Evolutionary conservation across 2,113 vertebrate species (phyloP), one percentile per base, ranked within the genome.

Genomic region (Alectura lathami): DNA sequence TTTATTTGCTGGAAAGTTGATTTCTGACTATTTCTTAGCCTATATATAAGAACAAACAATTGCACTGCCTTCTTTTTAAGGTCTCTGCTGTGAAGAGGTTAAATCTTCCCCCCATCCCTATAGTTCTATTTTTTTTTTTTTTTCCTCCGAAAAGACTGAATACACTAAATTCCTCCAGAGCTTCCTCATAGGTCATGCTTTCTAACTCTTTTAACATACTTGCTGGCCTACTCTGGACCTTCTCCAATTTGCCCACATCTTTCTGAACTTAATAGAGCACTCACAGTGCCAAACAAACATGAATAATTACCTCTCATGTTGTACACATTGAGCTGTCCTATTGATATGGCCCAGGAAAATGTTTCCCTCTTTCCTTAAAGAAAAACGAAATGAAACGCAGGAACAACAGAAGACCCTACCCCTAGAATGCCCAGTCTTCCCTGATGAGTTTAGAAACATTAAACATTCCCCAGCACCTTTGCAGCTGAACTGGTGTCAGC

Each of bases 151-250:
- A 88, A 38, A 90, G 79, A 62, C 63, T 66, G 75, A 88, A 77
- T 60, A 89, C 40, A 48, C 43, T 57, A 34, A 88, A 96, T 91
- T 93, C 90, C 50, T 88, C 30, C 63, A 63, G 24, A 89, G 67
- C 83, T 83, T 96, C 72, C 72, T 88, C 85, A 83, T 20, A 94
- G 91, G 88, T 93, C 86, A 86, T 16, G 34, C 23, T 93, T 88
- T 86, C 86, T 82, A 91, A 75, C 43, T 81, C 50, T 59, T 40
- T 40, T 47, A 89, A 57, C 18, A 13, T 9, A 54, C 54, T 91
- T 50, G 51, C 63, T 70, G 72, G 40, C 70, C 72, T 91, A 4
- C 38, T 78, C 59, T 83, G 92, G 59, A 67, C 40, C 24, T 34
- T 80, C 48, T 83, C 47, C 73, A 90, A 34, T 43, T 89, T 90